phyloP scores from a whole-genome alignment of 2,888 invertebrate genomes.

The Phorcus lineatus region DNA sequence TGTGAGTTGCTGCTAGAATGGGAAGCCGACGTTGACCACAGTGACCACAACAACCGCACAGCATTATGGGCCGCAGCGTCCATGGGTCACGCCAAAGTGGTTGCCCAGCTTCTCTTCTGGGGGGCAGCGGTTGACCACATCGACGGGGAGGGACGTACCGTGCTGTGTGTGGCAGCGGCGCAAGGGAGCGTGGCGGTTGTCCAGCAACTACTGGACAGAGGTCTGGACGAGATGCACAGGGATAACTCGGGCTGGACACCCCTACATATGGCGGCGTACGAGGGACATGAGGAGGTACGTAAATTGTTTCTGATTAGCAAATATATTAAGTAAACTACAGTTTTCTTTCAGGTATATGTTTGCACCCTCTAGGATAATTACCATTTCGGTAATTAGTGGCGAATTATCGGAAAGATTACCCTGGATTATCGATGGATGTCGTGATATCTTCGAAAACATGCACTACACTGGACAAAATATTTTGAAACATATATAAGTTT shows the following conservation, averaged over 20 bases:
- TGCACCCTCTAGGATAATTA: too few relatives aligned
- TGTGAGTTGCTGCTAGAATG: slow-evolving; percentile 90
- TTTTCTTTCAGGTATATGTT: too few relatives aligned
- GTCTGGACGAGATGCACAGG: slow-evolving; percentile 81
- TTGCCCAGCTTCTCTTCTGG: slow-evolving; percentile 92
- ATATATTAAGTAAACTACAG: too few relatives aligned
- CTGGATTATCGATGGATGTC: too few relatives aligned
- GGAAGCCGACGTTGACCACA: slow-evolving; percentile 93
- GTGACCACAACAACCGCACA: slow-evolving; percentile 79
- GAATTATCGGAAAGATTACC: too few relatives aligned
- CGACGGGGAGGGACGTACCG: slow-evolving; percentile 94
- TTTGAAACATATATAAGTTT: too few relatives aligned
- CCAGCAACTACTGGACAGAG: slow-evolving; percentile 84
- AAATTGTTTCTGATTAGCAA: too few relatives aligned
- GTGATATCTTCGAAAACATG: too few relatives aligned
- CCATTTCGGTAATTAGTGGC: too few relatives aligned
- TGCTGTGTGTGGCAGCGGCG: slow-evolving; percentile 77
- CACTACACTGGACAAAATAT: too few relatives aligned
- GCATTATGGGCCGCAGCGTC: slow-evolving; percentile 83
- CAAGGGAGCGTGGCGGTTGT: slow-evolving; percentile 85
- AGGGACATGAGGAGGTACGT: slow-evolving; percentile 90
- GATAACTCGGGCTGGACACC: slow-evolving; percentile 99
- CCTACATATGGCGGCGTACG: slow-evolving; percentile 95
- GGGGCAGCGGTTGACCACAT: slow-evolving; percentile 96
- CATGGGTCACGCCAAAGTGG: slow-evolving; percentile 91